Conservation (phyloP, 1,140 invertebrate genomes). For the Drosophila ficusphila region DNA sequence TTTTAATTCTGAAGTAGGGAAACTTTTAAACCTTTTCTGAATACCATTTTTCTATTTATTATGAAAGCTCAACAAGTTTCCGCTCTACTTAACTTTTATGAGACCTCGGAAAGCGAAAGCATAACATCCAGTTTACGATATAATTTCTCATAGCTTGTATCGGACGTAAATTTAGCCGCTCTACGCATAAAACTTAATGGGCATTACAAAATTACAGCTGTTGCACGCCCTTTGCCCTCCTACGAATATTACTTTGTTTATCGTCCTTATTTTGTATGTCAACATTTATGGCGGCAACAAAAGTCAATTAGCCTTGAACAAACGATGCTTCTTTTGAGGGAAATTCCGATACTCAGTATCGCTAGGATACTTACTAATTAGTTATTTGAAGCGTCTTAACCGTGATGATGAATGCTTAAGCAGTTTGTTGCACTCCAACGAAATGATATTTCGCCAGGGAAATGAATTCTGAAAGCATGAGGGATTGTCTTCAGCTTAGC, state of each 20-base stretch:
- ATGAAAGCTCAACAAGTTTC: slow-evolving; percentile 19
- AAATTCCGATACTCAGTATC: neutral
- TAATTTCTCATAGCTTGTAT: slow-evolving; percentile 4
- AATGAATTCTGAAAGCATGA: neutral
- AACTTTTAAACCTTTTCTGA: neutral
- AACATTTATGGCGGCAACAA: slow-evolving; percentile 71
- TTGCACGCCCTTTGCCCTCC: slow-evolving; percentile 15
- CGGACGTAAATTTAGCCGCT: slow-evolving; percentile 35
- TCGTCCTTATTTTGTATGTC: slow-evolving; percentile 54
- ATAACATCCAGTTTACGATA: slow-evolving; percentile 5
- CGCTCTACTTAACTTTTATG: slow-evolving; percentile 1
- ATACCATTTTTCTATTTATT: neutral
- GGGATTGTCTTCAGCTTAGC: slow-evolving; percentile 9
- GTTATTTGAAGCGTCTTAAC: slow-evolving; percentile 47
- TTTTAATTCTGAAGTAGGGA: too few species aligned
- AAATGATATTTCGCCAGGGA: neutral
- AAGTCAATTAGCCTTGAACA: slow-evolving; percentile 62
- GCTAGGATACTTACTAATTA: slow-evolving; percentile 43
- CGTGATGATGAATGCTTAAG: slow-evolving; percentile 52
- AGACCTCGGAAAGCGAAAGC: slow-evolving; percentile 4
- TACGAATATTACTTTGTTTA: slow-evolving; percentile 6
- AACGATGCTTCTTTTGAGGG: neutral
- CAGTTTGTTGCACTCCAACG: slow-evolving; percentile 15
- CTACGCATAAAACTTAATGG: slow-evolving; percentile 57
- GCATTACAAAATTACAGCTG: slow-evolving; percentile 54